These are phyloP conservation scores for Caenorhabditis sulstoni DNA, from an alignment of 2,888 invertebrate species.

Conservation along the genomic window DNA sequence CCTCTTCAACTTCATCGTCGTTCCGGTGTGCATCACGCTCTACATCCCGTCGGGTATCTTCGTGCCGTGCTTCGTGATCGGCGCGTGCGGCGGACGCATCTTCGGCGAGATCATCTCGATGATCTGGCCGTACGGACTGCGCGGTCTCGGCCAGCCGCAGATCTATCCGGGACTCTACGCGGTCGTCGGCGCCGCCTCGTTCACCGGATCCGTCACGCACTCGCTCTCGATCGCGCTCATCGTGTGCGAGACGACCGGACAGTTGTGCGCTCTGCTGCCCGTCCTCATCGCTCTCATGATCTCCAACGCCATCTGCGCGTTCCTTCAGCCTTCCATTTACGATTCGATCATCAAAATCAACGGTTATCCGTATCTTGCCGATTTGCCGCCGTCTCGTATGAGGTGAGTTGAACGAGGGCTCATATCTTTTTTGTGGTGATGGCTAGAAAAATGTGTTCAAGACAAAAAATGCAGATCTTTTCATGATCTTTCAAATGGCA, in stretches of 20 bases:
- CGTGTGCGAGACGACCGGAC: constrained; percentile 98
- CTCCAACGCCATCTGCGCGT: constrained; percentile 92
- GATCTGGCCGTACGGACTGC: constrained; percentile 92
- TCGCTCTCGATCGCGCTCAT: constrained; percentile 98
- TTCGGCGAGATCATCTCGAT: constrained; percentile 87
- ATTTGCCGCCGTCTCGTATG: constrained; percentile 81
- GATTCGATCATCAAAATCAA: constrained; percentile 98
- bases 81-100: constrained; percentile 77
- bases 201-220: constrained; percentile 96
- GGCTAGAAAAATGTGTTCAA: no score
- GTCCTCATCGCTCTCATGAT: constrained; percentile 95
- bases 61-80: constrained; percentile 92
- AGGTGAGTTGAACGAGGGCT: no score
- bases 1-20: constrained; percentile 68
- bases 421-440: no score
- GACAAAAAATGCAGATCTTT: no score
- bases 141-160: constrained; percentile 87
- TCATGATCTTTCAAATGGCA: no score
- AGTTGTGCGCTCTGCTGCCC: constrained; percentile 95
- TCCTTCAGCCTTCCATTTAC: constrained; percentile 96
- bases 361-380: constrained; percentile 95
- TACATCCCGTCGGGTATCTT: constrained; percentile 87
- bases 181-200: constrained; percentile 90
- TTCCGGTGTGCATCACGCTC: constrained; percentile 71
- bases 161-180: constrained; percentile 96